Base-by-base conservation (phyloP, 2,888 invertebrate genomes). In the Tetragnatha montana region DNA sequence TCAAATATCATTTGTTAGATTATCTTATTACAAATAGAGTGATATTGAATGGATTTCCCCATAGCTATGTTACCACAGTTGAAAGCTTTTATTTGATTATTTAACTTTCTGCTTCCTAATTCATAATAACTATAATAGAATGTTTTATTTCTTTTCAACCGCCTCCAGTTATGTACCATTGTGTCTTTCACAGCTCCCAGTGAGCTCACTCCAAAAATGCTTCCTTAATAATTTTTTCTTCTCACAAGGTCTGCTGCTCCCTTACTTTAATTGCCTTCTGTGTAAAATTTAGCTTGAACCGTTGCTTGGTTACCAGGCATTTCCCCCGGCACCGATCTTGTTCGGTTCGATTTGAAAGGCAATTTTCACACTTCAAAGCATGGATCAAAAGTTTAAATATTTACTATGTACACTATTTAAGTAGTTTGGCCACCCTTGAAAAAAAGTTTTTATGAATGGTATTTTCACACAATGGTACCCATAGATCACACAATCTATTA, bases 141-240 rank as follows among this genome's bases (percentile, higher is more conserved):
- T 69, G 75, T 88, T 81, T 81, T 51, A 75, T 91, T 84, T 91
- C 91, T 91, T 82, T 89, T 88, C 74, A 90, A 91, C 84, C 91
- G 89, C 91, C 75, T 87, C 90, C 91, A 92, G 92, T 91, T 92
- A 92, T 91, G 92, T 92, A 81, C 91, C 92, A 86, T 91, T 92
- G 89, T 85, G 92, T 92, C 83, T 92, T 92, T 91, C 91, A 91
- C 86, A 91, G 91, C 82, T 91, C 92, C 70, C 92, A 92, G 92
- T 92, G 91, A 92, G 92, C 84, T 90, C 87, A 86, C 84, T 90
- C 84, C 90, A 83, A 84, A 85, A 35, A 70, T 89, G 85, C 85
- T 86, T 84, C 80, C 78, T 87, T 89, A n/a, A n/a, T 79, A 81
- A 69, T 80, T 80, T 51, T 90, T 85, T 85, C 60, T 81, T 76